Evolutionary conservation across 2,113 vertebrate species (phyloP), one percentile per base, ranked within the genome.

Genomic region (Aptenodytes forsteri): DNA sequence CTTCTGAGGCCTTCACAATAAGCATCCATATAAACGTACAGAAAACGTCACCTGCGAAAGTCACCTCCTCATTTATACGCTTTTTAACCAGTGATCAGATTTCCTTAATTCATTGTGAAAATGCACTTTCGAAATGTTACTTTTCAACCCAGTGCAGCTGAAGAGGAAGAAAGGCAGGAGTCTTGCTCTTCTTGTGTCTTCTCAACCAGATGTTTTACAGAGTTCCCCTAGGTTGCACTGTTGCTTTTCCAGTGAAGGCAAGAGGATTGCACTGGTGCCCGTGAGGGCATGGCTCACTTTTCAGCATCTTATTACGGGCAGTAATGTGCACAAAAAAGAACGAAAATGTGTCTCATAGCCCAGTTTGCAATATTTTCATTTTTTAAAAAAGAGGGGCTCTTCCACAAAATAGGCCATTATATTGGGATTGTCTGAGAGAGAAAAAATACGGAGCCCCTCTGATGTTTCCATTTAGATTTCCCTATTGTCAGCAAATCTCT

Each of bases 141-240:
- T 85, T 91, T 88, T 64, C 34, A 3, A 22, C 49, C 50, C n/a
- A 25, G 0, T 58, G 38, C 75, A 79, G 25, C 62, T 38, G n/a
- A 81, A 62, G 32, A 79, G 66, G 9, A 49, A 75, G 36, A 84
- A 70, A 30, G 29, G 70, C 50, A 15, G 10, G 32, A 85, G 26
- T 36, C 75, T 75, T 90, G 23, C 59, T 72, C 13, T 44, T 91
- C 55, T 70, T 18, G 3, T 73, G 34, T 87, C 82, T 90, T 73
- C 79, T 91, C 73, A 62, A 61, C 36, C 61, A 83, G 66, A 56
- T 61, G 56, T 86, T 96, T 89, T 87, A 27, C 20, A 30, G 71
- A 90, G 67, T 46, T 92, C 83, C 77, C 89, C 38, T 93, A 90
- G 87, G 90, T 49, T 94, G 94, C 86, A 85, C 80, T 95, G 92